Base-by-base conservation (phyloP, 2,113 vertebrate species). In the Gorsachius goisagi region DNA sequence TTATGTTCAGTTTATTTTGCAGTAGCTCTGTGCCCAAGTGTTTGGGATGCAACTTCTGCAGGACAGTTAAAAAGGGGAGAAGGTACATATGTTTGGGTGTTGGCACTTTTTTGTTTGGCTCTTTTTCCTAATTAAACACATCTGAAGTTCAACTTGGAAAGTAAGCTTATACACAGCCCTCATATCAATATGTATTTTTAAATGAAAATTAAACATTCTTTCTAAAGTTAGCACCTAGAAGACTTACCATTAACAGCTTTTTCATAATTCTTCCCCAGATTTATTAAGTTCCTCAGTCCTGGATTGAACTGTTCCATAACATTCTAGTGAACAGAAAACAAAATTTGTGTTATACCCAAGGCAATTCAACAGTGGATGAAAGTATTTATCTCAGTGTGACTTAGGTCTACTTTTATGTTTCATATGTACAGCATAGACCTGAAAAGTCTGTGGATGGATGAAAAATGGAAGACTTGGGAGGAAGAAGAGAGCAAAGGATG, bases 251-350 rank as follows among this genome's bases (percentile, higher is more conserved):
- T 98, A 86, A 99, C 99, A 47, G 99, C 98, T 97, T 99, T 99
- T 97, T 99, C 99, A 52, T 99, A 99, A 98, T 97, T 99, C 98
- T 99, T 99, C 47, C 99, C 99, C 35, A 99, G 98, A 97, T 99
- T 99, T 97, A 99, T 99, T 97, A 99, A 98, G 97, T 99, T 99
- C 95, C 99, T 98, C 89, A 99, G 98, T 26, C 99, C 99, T 2
- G 99, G 99, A 97, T 99, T 99, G 97, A 99, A 99, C 91, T 99
- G 99, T 79, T 99, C 99, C 99, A 99, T 98, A 94, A 99, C 99
- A 99, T 99, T 99, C 99, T 99, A 95, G 85, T 15, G 90, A 96
- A 67, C 60, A 94, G 90, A 97, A 64, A 95, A 62, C 22, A 93
- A 85, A 85, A 90, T 37, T 3, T 19, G 75, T 91, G 69, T 94